Evolutionary conservation across 2,888 invertebrate species (phyloP), one percentile per base, ranked within the genome.

Genomic region (Cyaniris semiargus): DNA sequence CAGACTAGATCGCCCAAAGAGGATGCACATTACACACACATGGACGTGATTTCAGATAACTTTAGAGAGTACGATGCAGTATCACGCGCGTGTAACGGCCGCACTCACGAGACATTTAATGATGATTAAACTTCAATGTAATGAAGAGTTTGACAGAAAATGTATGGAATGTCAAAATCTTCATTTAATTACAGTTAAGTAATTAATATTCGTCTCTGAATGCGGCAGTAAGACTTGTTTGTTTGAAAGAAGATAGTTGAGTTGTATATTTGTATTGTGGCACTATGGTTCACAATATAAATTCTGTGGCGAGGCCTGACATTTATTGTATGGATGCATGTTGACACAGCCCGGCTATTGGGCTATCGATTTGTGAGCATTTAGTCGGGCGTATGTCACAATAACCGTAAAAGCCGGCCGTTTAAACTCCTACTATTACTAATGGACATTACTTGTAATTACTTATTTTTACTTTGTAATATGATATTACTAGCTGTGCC

Each of bases 271-370:
- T 53, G 18, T 53, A 18, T 53, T 53, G 53, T 53, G 1, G 3
- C 13, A 18, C 53, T 53, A 18, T 53, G 18, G 53, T 53, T 53
- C 53, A 44, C 21, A 21, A 60, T 60, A 23, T 60, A 60, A 60
- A 60, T 66, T 66, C 27, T 27, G 27, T 31, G 66, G 66, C 15
- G 27, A 66, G 66, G 15, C 66, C 27, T 72, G 44, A 44, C 72
- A 72, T 72, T 21, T 38, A 72, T 44, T 44, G 71, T 71, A 31
- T 44, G 23, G 72, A 72, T 72, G 38, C 44, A 72, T 72, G 72
- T 72, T 21, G 72, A 72, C 44, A 72, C 44, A 72, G 44, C 23
- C 72, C n/a, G 72, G 72, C 38, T 72, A 72, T 72, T 72, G 71
- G 38, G 38, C 44, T 72, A 72, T 72, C 38, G 38, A 72, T 72